These are phyloP conservation scores for Myiagra hebetior DNA, from an alignment of 2,113 vertebrate species.

Conservation along the genomic window DNA sequence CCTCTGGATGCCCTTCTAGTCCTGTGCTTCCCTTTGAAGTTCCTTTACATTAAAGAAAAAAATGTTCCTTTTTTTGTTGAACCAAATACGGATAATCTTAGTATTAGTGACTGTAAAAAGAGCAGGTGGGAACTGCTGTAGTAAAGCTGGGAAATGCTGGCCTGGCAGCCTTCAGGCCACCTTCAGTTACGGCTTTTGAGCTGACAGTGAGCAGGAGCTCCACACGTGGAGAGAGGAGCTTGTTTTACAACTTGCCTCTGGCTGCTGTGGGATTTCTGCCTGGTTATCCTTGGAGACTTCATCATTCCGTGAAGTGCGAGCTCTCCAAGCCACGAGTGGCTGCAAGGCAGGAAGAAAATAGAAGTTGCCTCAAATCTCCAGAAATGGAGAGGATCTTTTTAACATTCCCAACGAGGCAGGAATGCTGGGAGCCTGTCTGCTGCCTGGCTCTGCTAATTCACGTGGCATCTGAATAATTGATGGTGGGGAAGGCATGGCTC, in stretches of 20 bases:
- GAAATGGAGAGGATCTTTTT: neutral
- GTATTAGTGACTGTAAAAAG: neutral
- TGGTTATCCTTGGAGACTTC: neutral
- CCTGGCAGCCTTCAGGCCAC: neutral
- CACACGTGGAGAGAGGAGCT: neutral
- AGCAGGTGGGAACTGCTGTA: neutral
- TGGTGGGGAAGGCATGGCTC: neutral
- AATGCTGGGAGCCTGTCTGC: neutral
- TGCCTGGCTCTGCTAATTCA: neutral
- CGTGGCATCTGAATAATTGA: neutral
- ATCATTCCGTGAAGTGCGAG: neutral
- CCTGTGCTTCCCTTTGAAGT: neutral
- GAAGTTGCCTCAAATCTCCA: neutral
- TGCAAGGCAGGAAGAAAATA: neutral
- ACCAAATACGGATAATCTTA: neutral
- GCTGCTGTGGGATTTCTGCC: neutral
- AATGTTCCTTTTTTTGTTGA: neutral
- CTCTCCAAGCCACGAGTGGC: neutral
- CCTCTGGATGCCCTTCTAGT: neutral
- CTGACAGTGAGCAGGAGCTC: rapidly evolving
- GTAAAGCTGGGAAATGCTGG: neutral
- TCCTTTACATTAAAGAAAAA: neutral
- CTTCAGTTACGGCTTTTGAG: rapidly evolving
- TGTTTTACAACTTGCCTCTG: neutral
- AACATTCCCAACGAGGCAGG: rapidly evolving